Evolutionary conservation across 1,140 invertebrate species (phyloP).

Genomic region (Drosophila bocki): DNA sequence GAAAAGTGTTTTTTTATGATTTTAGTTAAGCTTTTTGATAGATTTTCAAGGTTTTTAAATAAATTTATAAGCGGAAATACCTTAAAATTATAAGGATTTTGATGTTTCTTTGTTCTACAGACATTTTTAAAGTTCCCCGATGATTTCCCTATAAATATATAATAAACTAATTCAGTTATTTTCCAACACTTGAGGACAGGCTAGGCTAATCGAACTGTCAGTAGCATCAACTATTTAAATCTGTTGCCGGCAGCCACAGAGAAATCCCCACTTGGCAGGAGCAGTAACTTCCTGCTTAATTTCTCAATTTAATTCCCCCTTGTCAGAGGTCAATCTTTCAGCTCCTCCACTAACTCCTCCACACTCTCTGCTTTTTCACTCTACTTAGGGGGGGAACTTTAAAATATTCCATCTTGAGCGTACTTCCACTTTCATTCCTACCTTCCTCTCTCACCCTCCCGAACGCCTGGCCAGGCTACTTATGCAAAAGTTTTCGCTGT

Average conservation of each 20-base stretch:
- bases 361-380: not conserved
- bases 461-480: constrained; percentile 23
- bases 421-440: constrained; percentile 17
- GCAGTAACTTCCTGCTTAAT: constrained; percentile 30
- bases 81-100: not conserved
- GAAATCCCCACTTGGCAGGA: constrained; percentile 9
- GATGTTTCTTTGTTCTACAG: not conserved
- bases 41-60: not conserved
- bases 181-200: not conserved
- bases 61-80: not conserved
- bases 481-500: constrained; percentile 69
- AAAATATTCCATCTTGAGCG: constrained; percentile 46
- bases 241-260: constrained; percentile 3
- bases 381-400: constrained; percentile 13
- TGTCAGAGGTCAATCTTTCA: constrained; percentile 38
- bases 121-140: not conserved
- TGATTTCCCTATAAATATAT: not conserved
- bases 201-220: constrained; percentile 21
- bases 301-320: constrained; percentile 44
- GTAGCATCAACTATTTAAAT: constrained; percentile 36
- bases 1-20: not conserved
- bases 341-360: not conserved
- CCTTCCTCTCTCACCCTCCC: not conserved
- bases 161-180: not conserved
- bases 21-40: too few species aligned